Conservation (phyloP, 2,797 vertebrate genomes). For the Gila robusta region DNA sequence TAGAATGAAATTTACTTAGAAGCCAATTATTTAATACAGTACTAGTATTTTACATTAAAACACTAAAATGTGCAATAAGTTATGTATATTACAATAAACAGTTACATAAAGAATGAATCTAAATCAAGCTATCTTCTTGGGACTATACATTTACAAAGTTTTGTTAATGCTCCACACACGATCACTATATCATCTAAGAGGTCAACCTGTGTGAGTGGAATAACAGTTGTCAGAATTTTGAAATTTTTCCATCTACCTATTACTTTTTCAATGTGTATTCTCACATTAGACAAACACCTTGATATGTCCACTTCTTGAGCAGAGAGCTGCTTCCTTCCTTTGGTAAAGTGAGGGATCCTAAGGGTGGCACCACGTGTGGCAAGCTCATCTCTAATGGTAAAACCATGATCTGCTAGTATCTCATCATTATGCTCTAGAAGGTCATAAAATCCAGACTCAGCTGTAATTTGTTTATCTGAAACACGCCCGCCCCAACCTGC, state of each 20-base stretch:
- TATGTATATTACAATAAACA: not conserved
- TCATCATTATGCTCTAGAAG: constrained; percentile 11
- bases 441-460: constrained; percentile 16
- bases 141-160: too few relatives aligned
- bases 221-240: not conserved
- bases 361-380: not conserved
- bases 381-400: constrained; percentile 10
- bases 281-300: not conserved
- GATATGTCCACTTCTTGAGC: not conserved
- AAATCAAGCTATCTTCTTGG: not conserved
- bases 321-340: not conserved
- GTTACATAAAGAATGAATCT: not conserved
- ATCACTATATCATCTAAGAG: not conserved
- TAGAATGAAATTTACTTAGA: not conserved
- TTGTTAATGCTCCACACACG: not conserved
- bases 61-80: not conserved
- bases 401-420: not conserved
- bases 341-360: not conserved
- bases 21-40: not conserved
- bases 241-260: not conserved
- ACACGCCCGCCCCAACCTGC: not conserved
- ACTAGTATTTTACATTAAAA: not conserved
- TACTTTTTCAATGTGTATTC: not conserved
- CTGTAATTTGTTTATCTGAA: constrained; percentile 11
- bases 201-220: not conserved